Evolutionary conservation across 2,888 invertebrate genomes (phyloP).

Genomic region (Spatulosminthurus flaviceps): DNA sequence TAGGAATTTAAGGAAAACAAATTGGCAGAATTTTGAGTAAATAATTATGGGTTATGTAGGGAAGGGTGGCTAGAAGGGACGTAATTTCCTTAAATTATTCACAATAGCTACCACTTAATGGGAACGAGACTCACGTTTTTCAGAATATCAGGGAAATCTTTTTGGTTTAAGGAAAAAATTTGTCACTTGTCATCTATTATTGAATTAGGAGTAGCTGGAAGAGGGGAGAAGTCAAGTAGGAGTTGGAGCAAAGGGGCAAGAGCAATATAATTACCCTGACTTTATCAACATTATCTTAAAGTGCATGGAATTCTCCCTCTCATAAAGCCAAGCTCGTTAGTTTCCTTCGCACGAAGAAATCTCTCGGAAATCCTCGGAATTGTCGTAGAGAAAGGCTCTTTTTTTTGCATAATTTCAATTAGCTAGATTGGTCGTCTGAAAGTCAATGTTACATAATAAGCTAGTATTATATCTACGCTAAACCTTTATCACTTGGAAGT

Average conservation of each 20-base stretch:
- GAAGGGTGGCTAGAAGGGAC: not conserved
- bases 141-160: not conserved
- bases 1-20: not conserved
- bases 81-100: conserved; percentile 38
- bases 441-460: too few relatives aligned
- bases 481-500: too few relatives aligned
- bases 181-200: conserved; percentile 33
- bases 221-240: conserved; percentile 20
- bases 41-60: not conserved
- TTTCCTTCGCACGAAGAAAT: not conserved
- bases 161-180: conserved; percentile 28
- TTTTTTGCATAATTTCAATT: not conserved
- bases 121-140: not conserved
- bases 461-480: too few relatives aligned
- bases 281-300: conserved; percentile 8
- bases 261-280: not conserved
- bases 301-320: not conserved
- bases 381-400: not conserved
- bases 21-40: not conserved
- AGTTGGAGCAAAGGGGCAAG: not conserved
- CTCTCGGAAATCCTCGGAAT: not conserved
- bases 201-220: conserved; percentile 29
- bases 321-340: not conserved
- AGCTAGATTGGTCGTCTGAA: not conserved
- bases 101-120: not conserved